These are phyloP conservation scores for Tetropium fuscum DNA, from an alignment of 2,888 invertebrate genomes.

Conservation along the genomic window DNA sequence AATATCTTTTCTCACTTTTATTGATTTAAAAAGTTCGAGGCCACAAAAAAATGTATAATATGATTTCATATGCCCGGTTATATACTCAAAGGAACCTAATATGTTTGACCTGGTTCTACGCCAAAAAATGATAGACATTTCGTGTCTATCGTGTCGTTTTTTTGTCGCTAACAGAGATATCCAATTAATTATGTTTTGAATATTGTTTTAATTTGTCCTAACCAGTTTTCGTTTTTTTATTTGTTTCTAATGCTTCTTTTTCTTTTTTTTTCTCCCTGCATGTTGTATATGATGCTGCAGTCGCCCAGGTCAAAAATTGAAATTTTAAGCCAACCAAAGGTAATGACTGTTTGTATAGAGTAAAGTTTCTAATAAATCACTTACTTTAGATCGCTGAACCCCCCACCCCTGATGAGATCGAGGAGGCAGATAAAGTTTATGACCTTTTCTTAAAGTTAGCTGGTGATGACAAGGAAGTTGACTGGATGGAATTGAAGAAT, in stretches of 20 bases:
- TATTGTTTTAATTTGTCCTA: not conserved
- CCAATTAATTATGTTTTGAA: no score
- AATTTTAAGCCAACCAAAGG: constrained; percentile 12
- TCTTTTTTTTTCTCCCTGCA: constrained; percentile 17
- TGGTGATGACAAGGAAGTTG: constrained; percentile 91
- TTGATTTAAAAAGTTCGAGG: no score
- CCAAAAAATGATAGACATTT: no score
- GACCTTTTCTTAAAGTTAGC: constrained; percentile 88
- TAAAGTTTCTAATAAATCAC: constrained; percentile 1
- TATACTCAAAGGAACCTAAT: no score
- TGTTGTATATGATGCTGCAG: constrained; percentile 6
- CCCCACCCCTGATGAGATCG: constrained; percentile 49
- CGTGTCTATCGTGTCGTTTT: no score
- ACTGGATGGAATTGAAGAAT: constrained; percentile 93
- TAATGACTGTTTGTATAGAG: not conserved
- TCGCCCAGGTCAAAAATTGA: not conserved
- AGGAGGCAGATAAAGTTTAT: constrained; percentile 70
- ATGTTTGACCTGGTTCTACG: no score
- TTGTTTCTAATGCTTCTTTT: constrained; percentile 6
- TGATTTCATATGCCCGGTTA: no score
- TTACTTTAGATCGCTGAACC: constrained; percentile 37
- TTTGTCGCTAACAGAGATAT: no score
- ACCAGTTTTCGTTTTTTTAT: not conserved
- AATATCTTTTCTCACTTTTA: no score
- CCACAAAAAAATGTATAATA: no score